Percentiles rank a stretch among this genome's conserved stretches.
These are phyloP conservation scores for Pterobdella sp. DNA, from an alignment of 2,888 invertebrate species.

Conservation along the genomic window DNA sequence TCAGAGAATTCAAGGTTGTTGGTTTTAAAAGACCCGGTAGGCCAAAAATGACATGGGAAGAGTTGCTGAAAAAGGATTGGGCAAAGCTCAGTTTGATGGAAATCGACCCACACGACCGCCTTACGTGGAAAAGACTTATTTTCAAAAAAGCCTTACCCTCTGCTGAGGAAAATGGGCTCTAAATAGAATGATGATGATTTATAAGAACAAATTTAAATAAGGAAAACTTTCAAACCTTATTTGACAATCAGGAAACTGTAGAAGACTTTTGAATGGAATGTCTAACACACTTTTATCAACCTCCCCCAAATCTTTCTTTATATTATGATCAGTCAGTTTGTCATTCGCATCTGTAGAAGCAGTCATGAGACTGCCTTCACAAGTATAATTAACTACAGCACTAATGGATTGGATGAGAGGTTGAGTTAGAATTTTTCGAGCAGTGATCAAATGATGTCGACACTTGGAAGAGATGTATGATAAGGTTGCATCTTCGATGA, in stretches of 20 bases:
- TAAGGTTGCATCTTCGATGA: neutral
- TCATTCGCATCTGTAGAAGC: neutral
- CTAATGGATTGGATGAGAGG: neutral
- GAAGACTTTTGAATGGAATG: conserved; percentile 36
- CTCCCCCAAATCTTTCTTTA: neutral
- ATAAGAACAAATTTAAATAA: conserved; percentile 4
- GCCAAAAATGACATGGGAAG: too few relatives aligned
- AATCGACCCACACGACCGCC: neutral
- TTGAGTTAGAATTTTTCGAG: conserved; percentile 3
- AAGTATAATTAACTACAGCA: neutral
- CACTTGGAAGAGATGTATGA: conserved; percentile 15
- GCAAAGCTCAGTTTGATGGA: too few relatives aligned
- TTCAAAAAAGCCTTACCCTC: neutral
- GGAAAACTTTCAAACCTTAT: conserved; percentile 52
- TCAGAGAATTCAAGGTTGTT: too few relatives aligned
- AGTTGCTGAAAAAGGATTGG: too few relatives aligned
- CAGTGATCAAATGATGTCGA: neutral
- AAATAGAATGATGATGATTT: neutral
- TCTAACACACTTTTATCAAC: neutral
- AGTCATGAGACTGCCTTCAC: neutral
- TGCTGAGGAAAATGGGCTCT: neutral
- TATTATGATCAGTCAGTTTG: neutral
- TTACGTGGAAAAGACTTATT: neutral
- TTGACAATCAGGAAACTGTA: conserved; percentile 55
- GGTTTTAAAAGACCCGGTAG: too few relatives aligned